Evolutionary conservation across 1,140 invertebrate species (phyloP).

Genomic region (Drosophila ercepeae): DNA sequence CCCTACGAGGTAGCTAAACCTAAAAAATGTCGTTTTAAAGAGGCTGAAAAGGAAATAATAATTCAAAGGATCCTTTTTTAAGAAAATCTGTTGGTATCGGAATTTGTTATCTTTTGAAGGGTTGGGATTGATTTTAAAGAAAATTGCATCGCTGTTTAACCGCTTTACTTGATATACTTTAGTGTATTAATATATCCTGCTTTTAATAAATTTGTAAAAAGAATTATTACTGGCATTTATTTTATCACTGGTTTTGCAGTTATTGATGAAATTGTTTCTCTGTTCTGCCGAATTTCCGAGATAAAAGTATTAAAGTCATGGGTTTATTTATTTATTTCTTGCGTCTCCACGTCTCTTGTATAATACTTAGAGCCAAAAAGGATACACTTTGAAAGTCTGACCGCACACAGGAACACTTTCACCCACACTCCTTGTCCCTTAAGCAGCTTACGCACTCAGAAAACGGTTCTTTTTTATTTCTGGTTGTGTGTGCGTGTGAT

Average conservation of each 20-base stretch:
- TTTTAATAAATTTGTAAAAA: slow-evolving; percentile 1
- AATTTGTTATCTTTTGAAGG: too few relatives aligned
- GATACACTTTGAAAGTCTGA: slow-evolving; percentile 55
- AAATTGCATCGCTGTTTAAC: too few relatives aligned
- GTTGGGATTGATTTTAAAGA: too few relatives aligned
- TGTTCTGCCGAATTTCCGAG: slow-evolving; percentile 43
- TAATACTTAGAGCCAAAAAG: slow-evolving; percentile 46
- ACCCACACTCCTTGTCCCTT: slow-evolving; percentile 27
- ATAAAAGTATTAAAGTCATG: slow-evolving; percentile 69
- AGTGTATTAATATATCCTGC: background rate
- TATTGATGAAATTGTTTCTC: slow-evolving; percentile 50
- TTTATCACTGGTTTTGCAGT: slow-evolving; percentile 25
- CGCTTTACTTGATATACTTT: background rate
- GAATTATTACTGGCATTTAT: slow-evolving; percentile 8
- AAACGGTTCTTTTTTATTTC: slow-evolving; percentile 16
- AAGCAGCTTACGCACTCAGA: slow-evolving; percentile 69
- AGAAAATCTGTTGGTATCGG: too few relatives aligned
- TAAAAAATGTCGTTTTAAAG: background rate
- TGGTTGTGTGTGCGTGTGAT: slow-evolving; percentile 61
- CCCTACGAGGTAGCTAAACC: background rate
- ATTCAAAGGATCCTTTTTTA: background rate
- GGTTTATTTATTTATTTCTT: slow-evolving; percentile 18
- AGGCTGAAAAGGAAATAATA: background rate
- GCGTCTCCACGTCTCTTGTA: slow-evolving; percentile 51
- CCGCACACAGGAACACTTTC: slow-evolving; percentile 39